Percentiles rank a stretch among this genome's conserved stretches.
Evolutionary conservation across 1,140 invertebrate genomes (phyloP).

Genomic region (Anastrepha obliqua): DNA sequence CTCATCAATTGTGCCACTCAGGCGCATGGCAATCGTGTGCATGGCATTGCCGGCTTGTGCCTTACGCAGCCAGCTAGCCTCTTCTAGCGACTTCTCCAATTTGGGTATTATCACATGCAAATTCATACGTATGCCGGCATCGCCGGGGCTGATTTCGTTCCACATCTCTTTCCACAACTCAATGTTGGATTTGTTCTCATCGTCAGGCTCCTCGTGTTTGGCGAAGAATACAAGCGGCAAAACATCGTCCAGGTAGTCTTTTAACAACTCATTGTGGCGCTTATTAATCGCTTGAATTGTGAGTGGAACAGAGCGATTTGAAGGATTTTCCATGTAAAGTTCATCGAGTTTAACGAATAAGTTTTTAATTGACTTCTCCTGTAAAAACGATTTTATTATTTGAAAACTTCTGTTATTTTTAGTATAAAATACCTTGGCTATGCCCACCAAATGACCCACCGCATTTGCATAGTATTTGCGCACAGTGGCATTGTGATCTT

Average conservation of each 20-base stretch:
- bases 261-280: conserved; percentile 88
- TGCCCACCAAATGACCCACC: conserved; percentile 89
- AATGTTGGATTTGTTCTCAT: conserved; percentile 79
- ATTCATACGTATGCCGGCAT: conserved; percentile 87
- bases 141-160: conserved; percentile 90
- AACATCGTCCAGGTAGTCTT: conserved; percentile 84
- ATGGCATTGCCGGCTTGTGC: conserved; percentile 89
- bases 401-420: neutral
- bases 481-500: conserved; percentile 88
- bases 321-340: conserved; percentile 86
- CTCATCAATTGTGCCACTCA: conserved; percentile 81
- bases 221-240: conserved; percentile 91
- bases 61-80: conserved; percentile 90
- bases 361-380: conserved; percentile 88
- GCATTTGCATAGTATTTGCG: conserved; percentile 88
- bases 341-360: conserved; percentile 86
- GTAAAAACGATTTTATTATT: neutral
- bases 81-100: conserved; percentile 82
- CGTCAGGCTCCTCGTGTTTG: conserved; percentile 87
- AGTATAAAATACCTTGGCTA: conserved; percentile 81
- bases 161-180: conserved; percentile 92
- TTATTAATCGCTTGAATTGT: conserved; percentile 88
- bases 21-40: conserved; percentile 84
- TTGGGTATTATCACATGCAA: conserved; percentile 83
- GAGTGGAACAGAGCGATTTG: conserved; percentile 84